Evolutionary conservation across 2,797 vertebrate species (phyloP), one percentile per base, ranked within the genome.

Genomic region (Sebastes diaconus): DNA sequence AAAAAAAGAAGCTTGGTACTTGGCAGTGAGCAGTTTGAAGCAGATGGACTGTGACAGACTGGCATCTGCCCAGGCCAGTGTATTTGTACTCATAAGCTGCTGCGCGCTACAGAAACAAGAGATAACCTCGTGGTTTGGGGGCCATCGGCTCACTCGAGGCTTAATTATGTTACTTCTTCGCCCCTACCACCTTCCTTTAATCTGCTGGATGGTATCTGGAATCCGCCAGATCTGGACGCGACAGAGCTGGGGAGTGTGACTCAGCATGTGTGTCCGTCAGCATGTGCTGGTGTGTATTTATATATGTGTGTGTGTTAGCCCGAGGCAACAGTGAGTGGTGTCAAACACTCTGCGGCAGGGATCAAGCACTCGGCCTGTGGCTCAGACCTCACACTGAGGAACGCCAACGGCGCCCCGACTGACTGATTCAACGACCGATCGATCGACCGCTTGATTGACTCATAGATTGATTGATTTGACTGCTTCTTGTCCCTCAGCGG

Each of bases 401-500:
- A 66, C 16, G 61, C 61, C 77, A 75, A 57, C 46, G 46, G 66
- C 4, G 25, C 36, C 68, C 68, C 32, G 27, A 39, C 73, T 36
- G 65, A 68, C 80, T 60, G 73, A 50, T 76, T 81, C 64, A 46
- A 57, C 12, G 59, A 52, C 46, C n/a, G 30, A 75, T 59, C 75
- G 81, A 87, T 84, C 22, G 20, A 27, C 72, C 30, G 50, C 36
- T 63, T 73, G 80, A 85, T 65, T 77, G 83, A 87, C 74, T 83
- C 55, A 22, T 66, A 5, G 36, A 54, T 57, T 72, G 42, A 86
- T 73, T 73, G 84, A 81, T 88, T 73, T 20, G 71, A 82, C 81
- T 74, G 83, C 84, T 90, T 86, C 78, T 87, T 76, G 81, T 88
- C 69, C 74, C 87, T 89, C 85, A 74, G 89, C 70, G 30, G 84